phyloP scores from a whole-genome alignment of 2,797 vertebrate genomes.

The Acropternis orthonyx region DNA sequence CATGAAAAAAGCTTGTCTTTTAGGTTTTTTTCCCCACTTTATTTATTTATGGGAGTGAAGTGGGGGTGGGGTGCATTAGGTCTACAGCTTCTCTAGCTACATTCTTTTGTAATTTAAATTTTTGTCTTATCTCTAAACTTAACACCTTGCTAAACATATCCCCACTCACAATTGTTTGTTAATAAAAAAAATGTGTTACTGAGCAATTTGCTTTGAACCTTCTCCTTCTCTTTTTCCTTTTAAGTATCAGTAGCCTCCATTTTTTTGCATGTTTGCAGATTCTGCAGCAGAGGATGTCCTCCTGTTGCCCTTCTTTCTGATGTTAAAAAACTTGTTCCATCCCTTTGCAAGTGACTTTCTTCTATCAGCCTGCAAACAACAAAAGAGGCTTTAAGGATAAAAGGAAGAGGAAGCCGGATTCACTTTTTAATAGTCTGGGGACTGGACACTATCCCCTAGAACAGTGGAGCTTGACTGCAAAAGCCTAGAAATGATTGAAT shows the following conservation, averaged over 20 bases:
- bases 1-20: not conserved
- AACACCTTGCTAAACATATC: not conserved
- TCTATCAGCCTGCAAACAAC: constrained; percentile 34
- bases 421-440: constrained; percentile 33
- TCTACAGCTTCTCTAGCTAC: not conserved
- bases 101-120: not conserved
- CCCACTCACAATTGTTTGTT: not conserved
- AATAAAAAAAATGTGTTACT: not conserved
- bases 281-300: constrained; percentile 27
- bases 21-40: fast-evolving
- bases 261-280: constrained; percentile 26
- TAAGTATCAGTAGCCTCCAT: not conserved
- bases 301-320: constrained; percentile 45
- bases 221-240: not conserved
- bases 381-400: constrained; percentile 53
- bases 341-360: not conserved
- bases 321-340: constrained; percentile 10
- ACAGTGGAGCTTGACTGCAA: not conserved
- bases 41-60: not conserved
- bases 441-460: not conserved
- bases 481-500: not conserved
- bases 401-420: constrained; percentile 7
- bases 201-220: constrained; percentile 13
- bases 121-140: not conserved
- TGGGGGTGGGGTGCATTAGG: not conserved